Evolutionary conservation across 2,113 vertebrate species (phyloP), one percentile per base, ranked within the genome.

Genomic region (Lophura nycthemera): DNA sequence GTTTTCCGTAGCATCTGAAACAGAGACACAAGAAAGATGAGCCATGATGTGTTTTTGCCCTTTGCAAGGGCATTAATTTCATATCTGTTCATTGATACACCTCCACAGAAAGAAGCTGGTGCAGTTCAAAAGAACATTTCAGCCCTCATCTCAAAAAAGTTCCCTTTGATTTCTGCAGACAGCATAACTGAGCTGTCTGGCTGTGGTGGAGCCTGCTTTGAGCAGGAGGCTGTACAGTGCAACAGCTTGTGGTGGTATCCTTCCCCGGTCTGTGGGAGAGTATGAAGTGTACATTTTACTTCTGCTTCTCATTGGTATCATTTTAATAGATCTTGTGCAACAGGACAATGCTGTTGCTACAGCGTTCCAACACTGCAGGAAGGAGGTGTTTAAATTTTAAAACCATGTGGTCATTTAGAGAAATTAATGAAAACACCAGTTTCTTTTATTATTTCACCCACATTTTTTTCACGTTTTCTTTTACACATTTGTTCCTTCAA

Each of bases 351-450:
- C 54, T 45, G 30, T 66, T 85, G 60, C 22, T 79, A 69, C 9
- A 25, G 77, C 36, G 85, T 89, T 85, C 40, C 67, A 80, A 12
- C 32, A 67, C 27, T 67, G 16, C 20, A 86, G 10, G 38, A 45
- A 86, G 10, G 38, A 45, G 12, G 70, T 43, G 15, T 74, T 91
- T 88, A 77, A 77, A 92, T 91, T 93, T 89, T 88, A 89, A 93
- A 92, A 74, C 57, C 30, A 70, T 52, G 47, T 67, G 38, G 32
- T 88, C 72, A 83, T 47, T 80, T 85, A 79, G n/a, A 66, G 42
- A 24, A 11, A n/a, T 56, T 79, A 54, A 86, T 10, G 32, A 89
- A 93, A 95, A 93, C 75, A 92, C 65, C 13, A 42, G n/a, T 56
- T 80, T 42, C 52, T 84, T 89, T 90, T 70, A 66, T 69, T 69